Evolutionary conservation across 2,113 vertebrate species (phyloP), one percentile per base, ranked within the genome.

Genomic region (Physeter macrocephalus): DNA sequence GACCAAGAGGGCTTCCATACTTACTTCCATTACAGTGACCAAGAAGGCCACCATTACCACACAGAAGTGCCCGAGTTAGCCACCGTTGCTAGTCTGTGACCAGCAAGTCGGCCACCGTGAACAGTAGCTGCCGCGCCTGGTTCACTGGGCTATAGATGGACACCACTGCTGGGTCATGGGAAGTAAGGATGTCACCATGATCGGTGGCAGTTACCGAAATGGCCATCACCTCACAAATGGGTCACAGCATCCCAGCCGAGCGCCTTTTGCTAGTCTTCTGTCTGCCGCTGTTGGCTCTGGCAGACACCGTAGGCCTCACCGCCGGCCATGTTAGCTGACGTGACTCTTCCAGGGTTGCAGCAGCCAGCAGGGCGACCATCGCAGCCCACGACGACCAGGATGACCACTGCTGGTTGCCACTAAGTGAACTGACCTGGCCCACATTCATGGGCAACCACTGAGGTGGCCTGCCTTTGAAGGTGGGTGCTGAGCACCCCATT

Each of bases 231-330:
- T 66, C 64, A 23, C 39, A 34, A 4, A 43, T 8, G 64, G 71
- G 25, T 57, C 57, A 11, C 1, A 27, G 12, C 29, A 8, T 34
- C 9, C 67, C 29, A 13, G 15, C 0, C 0, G 36, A 92, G 41
- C 3, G 9, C 21, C 21, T 67, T 78, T 10, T 75, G 75, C 77
- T 14, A 10, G 88, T 27, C 15, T 82, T 14, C 13, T 21, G 21
- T 34, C 69, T 0, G 12, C 57, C 20, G 8, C 67, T 6, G 0
- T 29, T 74, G 83, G 87, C 52, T 20, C 0, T 18, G 46, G 49
- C 57, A 2, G 62, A 43, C 57, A 4, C 8, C 2, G 2, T 0
- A 5, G 46, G 34, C 66, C 5, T 23, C 25, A 0, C 14, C 0
- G 11, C 57, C 0, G 41, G 78, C 41, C 31, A 2, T 0, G 0